phyloP scores from a whole-genome alignment of 1,140 invertebrate genomes.

The Drosophila mayri region DNA sequence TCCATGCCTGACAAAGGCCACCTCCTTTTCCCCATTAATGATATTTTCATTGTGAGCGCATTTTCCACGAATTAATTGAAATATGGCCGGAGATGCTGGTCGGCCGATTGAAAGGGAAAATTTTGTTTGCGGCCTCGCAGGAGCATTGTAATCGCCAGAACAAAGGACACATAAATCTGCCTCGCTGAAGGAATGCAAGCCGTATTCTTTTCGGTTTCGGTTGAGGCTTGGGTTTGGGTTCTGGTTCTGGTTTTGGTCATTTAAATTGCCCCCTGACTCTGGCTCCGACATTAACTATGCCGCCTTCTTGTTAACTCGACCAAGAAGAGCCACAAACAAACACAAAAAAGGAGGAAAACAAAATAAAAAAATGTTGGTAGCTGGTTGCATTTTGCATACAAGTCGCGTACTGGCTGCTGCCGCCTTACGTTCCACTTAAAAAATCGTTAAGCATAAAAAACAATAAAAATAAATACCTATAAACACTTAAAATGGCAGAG shows the following conservation, averaged over 20 bases:
- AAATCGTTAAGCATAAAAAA: conserved; percentile 83
- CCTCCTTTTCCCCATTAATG: conserved; percentile 16
- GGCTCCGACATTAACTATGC: conserved; percentile 71
- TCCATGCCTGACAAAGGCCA: conserved; percentile 13
- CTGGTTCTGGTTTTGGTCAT: conserved; percentile 50
- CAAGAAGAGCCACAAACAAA: conserved; percentile 42
- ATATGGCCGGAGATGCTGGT: conserved; percentile 53
- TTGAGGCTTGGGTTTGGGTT: background rate
- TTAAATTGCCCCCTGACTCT: conserved; percentile 71
- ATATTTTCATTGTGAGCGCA: conserved; percentile 35
- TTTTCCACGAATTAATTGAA: conserved; percentile 76
- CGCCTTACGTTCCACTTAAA: conserved; percentile 65
- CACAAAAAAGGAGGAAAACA: background rate
- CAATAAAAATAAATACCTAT: conserved; percentile 83
- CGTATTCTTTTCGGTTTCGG: conserved; percentile 28
- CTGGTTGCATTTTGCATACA: conserved; percentile 67
- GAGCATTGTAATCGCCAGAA: conserved; percentile 63
- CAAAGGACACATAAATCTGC: conserved; percentile 77
- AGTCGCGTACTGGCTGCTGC: conserved; percentile 36
- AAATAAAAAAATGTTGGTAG: conserved; percentile 5
- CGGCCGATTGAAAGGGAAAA: conserved; percentile 75
- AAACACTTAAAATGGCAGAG: conserved; percentile 81
- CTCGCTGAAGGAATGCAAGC: conserved; percentile 27
- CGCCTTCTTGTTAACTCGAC: conserved; percentile 58
- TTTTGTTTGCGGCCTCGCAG: conserved; percentile 46